Percentiles rank a stretch among this genome's conserved stretches.
Evolutionary conservation across 2,113 vertebrate species (phyloP).

Genomic region (Tachuris rubrigastra): DNA sequence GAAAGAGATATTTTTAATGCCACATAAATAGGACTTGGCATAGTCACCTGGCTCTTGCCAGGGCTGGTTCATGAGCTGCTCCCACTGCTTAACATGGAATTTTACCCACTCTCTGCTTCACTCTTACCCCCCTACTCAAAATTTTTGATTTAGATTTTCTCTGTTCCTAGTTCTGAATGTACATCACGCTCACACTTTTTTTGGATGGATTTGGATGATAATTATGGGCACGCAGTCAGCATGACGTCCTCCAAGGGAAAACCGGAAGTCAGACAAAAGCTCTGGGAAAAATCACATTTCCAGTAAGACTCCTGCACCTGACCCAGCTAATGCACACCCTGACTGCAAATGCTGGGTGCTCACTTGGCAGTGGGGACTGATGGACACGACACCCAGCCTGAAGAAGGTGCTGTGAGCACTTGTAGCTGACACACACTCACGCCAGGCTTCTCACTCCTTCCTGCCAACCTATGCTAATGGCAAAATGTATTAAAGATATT

Average conservation of each 20-base stretch:
- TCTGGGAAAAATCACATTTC: background rate
- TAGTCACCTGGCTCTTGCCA: background rate
- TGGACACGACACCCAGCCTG: background rate
- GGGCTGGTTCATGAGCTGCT: background rate
- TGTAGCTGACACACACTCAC: background rate
- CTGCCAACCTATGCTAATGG: background rate
- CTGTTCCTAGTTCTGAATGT: background rate
- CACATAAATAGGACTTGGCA: background rate
- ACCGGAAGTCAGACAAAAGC: background rate
- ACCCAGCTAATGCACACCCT: background rate
- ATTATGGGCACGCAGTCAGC: background rate
- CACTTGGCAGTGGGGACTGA: background rate
- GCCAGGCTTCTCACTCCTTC: background rate
- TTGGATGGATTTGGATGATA: background rate
- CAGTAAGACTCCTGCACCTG: background rate
- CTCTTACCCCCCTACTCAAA: background rate
- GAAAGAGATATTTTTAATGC: background rate
- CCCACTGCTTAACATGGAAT: background rate
- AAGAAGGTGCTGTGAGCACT: background rate
- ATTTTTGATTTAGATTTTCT: background rate
- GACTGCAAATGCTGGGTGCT: background rate
- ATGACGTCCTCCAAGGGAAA: background rate
- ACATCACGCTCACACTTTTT: accelerated
- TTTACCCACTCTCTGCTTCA: background rate
- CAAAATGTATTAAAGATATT: background rate